Evolutionary conservation across 2,888 invertebrate species (phyloP), one percentile per base, ranked within the genome.

Genomic region (Sisyra nigra): DNA sequence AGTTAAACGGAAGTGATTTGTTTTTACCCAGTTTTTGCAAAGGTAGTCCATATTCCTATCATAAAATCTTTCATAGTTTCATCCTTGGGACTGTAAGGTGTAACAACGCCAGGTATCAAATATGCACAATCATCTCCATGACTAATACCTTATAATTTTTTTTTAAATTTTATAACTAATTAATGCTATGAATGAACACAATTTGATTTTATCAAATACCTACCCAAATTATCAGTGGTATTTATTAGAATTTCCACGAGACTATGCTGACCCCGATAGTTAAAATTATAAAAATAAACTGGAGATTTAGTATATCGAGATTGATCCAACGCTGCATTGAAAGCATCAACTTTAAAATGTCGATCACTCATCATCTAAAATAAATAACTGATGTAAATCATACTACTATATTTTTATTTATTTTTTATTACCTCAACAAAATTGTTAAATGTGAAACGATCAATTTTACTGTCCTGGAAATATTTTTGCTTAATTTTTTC

Each of bases 11-110:
- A n/a, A n/a, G 7, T 37, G n/a, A 14, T 8, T 17, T 4, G 14
- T 17, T 37, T 15, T 15, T 17, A 37, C 37, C 37, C 37, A 15
- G 37, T 37, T 37, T 14, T 37, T 8, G 37, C 37, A 14, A 37
- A 37, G 7, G 37, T 2, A 2, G 18, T n/a, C 14, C 14, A 37
- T 9, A 37, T 37, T 2, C 17, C 17, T 3, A n/a, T 17, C 37
- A 37, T 37, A 8, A 37, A 14, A 17, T 37, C 18, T 17, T n/a
- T 17, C 37, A 37, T 37, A 10, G 5, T n/a, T 9, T 14, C 15
- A 4, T 37, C 37, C 8, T 14, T 15, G 4, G n/a, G 7, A 8
- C 17, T 17, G 7, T 15, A 17, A n/a, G 6, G 5, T 18, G n/a
- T 9, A 17, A n/a, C n/a, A n/a, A n/a, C 7, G n/a, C 34, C 34